These are phyloP conservation scores for Bombyx mandarina DNA, from an alignment of 1,140 invertebrate species.

Conservation along the genomic window DNA sequence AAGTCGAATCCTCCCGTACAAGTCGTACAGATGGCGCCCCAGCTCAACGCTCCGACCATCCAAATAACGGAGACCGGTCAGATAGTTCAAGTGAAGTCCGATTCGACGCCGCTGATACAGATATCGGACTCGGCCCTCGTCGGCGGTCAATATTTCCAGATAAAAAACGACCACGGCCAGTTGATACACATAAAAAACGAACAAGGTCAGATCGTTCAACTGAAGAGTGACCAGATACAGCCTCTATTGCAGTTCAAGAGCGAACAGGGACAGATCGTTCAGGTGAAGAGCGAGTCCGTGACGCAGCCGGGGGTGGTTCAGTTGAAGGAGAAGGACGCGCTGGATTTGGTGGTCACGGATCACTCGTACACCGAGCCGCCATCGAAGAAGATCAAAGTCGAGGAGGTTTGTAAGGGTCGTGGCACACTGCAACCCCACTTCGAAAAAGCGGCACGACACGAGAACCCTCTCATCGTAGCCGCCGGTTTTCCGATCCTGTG, in stretches of 20 bases:
- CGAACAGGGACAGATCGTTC: constrained; percentile 42
- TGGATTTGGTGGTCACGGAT: constrained; percentile 37
- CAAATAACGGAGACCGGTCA: constrained; percentile 64
- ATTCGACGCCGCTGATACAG: constrained; percentile 45
- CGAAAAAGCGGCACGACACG: too few species aligned
- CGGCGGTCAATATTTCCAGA: constrained; percentile 43
- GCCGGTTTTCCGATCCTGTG: constrained; percentile 14
- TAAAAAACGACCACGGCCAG: constrained; percentile 62
- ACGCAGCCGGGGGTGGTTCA: constrained; percentile 27
- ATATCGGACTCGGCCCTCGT: constrained; percentile 28
- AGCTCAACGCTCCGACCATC: constrained; percentile 56
- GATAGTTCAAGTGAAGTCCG: constrained; percentile 57
- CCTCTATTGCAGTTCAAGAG: constrained; percentile 40
- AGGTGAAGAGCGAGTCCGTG: constrained; percentile 31
- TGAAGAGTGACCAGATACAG: constrained; percentile 53
- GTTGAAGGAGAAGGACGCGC: constrained; percentile 36
- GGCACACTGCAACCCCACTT: too few species aligned
- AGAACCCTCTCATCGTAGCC: too few species aligned
- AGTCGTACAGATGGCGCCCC: constrained; percentile 57
- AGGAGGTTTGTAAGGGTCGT: constrained; percentile 32
- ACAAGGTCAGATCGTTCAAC: constrained; percentile 57
- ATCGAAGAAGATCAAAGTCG: constrained; percentile 42
- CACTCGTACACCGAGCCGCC: constrained; percentile 57
- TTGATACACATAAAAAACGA: constrained; percentile 60
- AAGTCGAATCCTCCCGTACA: constrained; percentile 64